Conservation (phyloP, 2,113 vertebrate species). For the Oncorhynchus clarkii region DNA sequence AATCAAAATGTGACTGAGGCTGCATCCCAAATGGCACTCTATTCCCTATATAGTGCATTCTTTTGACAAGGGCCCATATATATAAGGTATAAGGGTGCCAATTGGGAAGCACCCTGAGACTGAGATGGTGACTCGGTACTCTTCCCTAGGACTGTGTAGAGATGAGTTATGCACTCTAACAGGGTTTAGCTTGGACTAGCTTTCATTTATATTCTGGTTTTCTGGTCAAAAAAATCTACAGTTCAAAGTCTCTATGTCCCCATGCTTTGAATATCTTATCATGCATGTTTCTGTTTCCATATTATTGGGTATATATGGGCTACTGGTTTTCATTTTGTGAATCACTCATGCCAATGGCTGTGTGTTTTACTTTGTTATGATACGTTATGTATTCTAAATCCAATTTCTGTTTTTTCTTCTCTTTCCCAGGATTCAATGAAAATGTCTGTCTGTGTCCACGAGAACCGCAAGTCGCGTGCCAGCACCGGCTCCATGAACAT, state of each 20-base stretch:
- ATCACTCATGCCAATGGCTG: not conserved
- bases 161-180: not conserved
- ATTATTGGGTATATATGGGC: no score
- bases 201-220: not conserved
- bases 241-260: not conserved
- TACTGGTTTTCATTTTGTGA: not conserved
- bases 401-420: conserved; percentile 5
- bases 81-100: no score
- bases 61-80: no score
- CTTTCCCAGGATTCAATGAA: conserved; percentile 78
- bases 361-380: not conserved
- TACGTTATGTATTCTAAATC: not conserved
- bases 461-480: conserved; percentile 82
- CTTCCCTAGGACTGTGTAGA: not conserved
- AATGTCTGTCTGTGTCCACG: conserved; percentile 85
- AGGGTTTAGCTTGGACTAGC: not conserved
- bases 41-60: no score
- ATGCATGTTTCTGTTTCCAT: not conserved
- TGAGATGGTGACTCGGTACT: not conserved
- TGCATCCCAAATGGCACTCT: no score
- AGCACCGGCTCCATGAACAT: conserved; percentile 80
- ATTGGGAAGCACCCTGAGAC: no score
- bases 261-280: not conserved
- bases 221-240: not conserved
- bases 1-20: not conserved